Percentiles rank a stretch among this genome's conserved stretches.
Conservation (phyloP, 2,113 vertebrate species). For the Nyctereutes procyonoides region DNA sequence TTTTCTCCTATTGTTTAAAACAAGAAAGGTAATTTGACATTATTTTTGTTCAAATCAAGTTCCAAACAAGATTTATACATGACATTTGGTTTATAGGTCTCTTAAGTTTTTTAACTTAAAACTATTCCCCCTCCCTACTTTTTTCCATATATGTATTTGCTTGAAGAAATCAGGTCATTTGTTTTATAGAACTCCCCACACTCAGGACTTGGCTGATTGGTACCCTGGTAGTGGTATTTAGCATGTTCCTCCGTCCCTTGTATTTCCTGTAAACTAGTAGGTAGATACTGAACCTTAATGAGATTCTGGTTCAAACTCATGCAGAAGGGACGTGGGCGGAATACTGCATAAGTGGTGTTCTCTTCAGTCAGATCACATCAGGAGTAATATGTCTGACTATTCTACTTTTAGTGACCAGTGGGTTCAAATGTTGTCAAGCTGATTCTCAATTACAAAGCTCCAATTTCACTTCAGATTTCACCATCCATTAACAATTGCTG, state of each 20-base stretch:
- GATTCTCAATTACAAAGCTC: not conserved
- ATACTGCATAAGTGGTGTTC: not conserved
- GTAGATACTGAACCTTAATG: not conserved
- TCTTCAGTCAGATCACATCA: not conserved
- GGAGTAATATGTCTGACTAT: not conserved
- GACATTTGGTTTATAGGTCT: not conserved
- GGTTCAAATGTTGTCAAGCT: not conserved
- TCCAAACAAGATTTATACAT: slow-evolving; percentile 14
- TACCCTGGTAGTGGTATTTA: not conserved
- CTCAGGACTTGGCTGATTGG: not conserved
- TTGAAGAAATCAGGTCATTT: not conserved
- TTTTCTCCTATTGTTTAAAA: slow-evolving; percentile 32
- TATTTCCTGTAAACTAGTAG: not conserved
- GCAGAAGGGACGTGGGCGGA: not conserved
- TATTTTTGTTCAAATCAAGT: not conserved
- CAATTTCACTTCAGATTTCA: not conserved
- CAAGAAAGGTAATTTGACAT: not conserved
- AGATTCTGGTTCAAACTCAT: not conserved
- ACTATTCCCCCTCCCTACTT: not conserved
- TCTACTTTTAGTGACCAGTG: not conserved
- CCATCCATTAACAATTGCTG: not conserved
- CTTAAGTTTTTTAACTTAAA: not conserved
- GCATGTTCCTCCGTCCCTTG: not conserved
- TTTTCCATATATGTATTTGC: not conserved
- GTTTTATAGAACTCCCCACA: not conserved